phyloP scores from a whole-genome alignment of 2,113 vertebrate genomes.

The human (Homo sapiens) region DNA sequence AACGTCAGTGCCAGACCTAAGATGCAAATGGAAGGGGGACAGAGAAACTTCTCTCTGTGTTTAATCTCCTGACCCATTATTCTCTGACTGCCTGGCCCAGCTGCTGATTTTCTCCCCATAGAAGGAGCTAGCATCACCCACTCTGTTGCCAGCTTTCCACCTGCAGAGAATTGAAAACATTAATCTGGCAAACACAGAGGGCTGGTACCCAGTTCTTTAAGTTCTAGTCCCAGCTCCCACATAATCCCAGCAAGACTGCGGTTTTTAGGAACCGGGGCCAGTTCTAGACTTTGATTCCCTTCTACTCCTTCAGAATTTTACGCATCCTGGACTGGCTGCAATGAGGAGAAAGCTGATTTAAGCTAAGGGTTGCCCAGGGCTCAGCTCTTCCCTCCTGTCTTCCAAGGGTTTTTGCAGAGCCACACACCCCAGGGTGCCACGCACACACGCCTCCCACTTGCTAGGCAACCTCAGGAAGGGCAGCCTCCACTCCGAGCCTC shows the following conservation, averaged over 20 bases:
- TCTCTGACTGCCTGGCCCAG: background rate
- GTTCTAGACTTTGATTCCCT: background rate
- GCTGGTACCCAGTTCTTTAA: background rate
- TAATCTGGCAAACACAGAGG: background rate
- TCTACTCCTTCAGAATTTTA: too few species aligned
- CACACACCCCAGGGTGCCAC: rapidly evolving
- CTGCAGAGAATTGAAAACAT: background rate
- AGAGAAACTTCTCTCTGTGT: background rate
- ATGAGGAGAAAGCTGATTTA: background rate
- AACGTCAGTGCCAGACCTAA: background rate
- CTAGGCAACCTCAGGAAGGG: background rate
- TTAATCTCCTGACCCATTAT: background rate
- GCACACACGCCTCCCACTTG: rapidly evolving
- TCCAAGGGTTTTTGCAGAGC: background rate
- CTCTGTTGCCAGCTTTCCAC: background rate
- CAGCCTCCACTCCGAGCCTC: background rate
- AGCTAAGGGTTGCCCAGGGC: too few species aligned
- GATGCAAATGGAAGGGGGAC: too few species aligned
- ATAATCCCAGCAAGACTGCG: too few species aligned
- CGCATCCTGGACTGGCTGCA: too few species aligned
- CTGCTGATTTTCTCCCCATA: background rate
- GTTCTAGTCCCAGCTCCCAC: background rate
- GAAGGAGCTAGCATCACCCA: background rate
- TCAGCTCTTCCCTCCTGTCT: background rate
- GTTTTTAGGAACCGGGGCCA: background rate